These are phyloP conservation scores for Brachyalestes nurse DNA, from an alignment of 2,797 vertebrate genomes.

Conservation along the genomic window DNA sequence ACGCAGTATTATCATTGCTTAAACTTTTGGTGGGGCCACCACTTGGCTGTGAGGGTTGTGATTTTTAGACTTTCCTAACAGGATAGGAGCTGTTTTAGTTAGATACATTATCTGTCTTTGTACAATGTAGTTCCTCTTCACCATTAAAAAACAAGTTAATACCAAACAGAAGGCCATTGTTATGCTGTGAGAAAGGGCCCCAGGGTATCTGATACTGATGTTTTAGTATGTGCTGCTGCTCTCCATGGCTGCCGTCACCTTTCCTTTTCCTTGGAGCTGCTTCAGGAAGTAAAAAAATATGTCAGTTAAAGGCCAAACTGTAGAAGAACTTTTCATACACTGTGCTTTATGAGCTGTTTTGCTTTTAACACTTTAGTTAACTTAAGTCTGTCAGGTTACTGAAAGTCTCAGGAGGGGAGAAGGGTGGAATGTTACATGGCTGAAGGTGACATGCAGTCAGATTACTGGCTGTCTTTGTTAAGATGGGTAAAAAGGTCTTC, in stretches of 20 bases:
- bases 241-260: neutral
- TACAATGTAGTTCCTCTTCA: neutral
- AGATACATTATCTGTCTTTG: neutral
- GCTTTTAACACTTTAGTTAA: neutral
- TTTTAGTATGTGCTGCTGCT: constrained; percentile 23
- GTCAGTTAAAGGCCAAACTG: constrained; percentile 3
- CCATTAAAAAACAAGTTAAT: constrained; percentile 24
- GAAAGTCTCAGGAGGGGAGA: neutral
- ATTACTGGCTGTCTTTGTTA: too few species aligned
- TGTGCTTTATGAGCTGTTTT: neutral
- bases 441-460: neutral
- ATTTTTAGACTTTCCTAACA: neutral
- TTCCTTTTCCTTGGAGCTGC: neutral
- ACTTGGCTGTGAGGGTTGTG: neutral
- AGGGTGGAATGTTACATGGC: neutral
- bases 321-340: neutral
- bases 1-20: neutral
- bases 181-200: constrained; percentile 6
- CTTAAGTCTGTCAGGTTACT: neutral
- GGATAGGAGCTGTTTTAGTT: neutral
- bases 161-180: constrained; percentile 38
- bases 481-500: too few species aligned
- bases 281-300: neutral
- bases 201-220: constrained; percentile 27
- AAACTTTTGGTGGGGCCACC: neutral